Evolutionary conservation across 2,888 invertebrate species (phyloP).

Genomic region (Schizotus pectinicornis): DNA sequence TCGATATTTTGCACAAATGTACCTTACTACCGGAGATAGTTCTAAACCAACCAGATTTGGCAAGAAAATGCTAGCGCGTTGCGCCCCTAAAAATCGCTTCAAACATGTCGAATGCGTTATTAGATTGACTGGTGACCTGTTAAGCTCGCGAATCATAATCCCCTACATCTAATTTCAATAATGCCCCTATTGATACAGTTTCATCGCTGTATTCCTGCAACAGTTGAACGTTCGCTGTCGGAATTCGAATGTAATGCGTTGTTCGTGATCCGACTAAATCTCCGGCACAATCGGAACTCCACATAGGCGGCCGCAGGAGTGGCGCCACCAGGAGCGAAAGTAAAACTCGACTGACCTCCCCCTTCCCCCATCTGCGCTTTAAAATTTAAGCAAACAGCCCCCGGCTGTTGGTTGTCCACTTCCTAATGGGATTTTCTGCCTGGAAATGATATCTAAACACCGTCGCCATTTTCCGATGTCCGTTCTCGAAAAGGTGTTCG

Average conservation of each 20-base stretch:
- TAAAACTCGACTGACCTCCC: conserved; percentile 36
- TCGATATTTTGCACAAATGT: no score
- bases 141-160: no score
- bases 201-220: conserved; percentile 53
- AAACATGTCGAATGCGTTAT: no score
- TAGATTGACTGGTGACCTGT: no score
- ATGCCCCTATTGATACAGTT: conserved; percentile 49
- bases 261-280: conserved; percentile 47
- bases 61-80: no score
- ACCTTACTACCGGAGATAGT: no score
- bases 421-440: conserved; percentile 21
- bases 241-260: conserved; percentile 53
- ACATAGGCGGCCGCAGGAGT: conserved; percentile 22
- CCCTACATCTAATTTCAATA: conserved; percentile 44
- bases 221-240: conserved; percentile 49
- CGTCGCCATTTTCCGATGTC: conserved; percentile 1
- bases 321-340: conserved; percentile 33
- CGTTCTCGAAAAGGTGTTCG: conserved; percentile 5
- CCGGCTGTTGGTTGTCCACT: conserved; percentile 30
- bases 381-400: conserved; percentile 43
- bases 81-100: no score
- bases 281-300: conserved; percentile 38
- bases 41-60: no score
- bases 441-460: conserved; percentile 28
- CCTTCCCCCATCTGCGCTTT: conserved; percentile 36